phyloP scores from a whole-genome alignment of 2,888 invertebrate species.

The Lepidonotus clava region DNA sequence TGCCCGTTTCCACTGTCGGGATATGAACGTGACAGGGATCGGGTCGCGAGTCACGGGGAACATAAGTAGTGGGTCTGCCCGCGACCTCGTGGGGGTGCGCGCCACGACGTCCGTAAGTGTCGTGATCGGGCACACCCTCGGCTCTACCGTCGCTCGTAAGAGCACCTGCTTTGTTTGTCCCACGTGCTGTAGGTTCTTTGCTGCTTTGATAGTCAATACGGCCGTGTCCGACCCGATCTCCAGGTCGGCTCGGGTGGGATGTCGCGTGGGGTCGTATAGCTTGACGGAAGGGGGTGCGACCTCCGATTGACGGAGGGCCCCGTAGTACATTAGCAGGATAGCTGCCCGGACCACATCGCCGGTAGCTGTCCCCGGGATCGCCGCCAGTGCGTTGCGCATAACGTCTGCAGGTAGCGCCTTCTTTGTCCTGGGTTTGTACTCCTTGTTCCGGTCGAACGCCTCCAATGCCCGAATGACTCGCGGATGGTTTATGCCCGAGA shows the following conservation, averaged over 20 bases:
- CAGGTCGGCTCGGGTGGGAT: not conserved
- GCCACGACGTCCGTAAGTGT: not conserved
- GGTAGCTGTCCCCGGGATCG: not conserved
- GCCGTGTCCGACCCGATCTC: not conserved
- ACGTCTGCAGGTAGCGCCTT: not conserved
- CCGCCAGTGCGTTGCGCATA: not conserved
- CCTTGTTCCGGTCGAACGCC: not conserved
- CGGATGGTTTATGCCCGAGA: not conserved
- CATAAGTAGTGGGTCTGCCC: not conserved
- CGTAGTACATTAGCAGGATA: not conserved
- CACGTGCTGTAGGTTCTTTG: not conserved
- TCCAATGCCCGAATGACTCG: not conserved
- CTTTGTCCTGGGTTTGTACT: not conserved
- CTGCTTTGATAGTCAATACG: not conserved
- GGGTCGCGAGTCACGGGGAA: not conserved
- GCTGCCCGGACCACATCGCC: not conserved
- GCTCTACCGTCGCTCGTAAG: not conserved
- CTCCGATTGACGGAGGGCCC: not conserved
- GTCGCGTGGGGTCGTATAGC: not conserved
- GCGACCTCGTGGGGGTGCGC: not conserved
- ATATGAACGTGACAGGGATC: not conserved
- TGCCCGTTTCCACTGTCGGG: not conserved
- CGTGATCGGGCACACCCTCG: not conserved
- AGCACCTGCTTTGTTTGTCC: not conserved
- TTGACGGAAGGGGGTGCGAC: not conserved